Conservation (phyloP, 2,888 invertebrate genomes). For the Lordiphosa fenestrarum region DNA sequence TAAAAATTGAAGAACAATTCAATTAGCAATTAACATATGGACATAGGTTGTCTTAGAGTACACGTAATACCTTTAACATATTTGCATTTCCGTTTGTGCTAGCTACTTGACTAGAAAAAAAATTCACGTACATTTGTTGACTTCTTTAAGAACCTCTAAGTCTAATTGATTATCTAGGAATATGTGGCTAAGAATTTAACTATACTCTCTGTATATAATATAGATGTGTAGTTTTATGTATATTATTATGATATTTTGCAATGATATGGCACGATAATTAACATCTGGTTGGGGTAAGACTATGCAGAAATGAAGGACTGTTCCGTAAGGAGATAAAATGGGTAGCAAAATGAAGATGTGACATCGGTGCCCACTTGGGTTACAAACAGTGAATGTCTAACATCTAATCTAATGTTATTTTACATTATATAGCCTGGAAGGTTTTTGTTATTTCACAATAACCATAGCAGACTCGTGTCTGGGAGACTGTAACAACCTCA, state of each 20-base stretch:
- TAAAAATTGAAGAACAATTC: conserved; percentile 26
- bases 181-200: conserved; percentile 20
- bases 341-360: no score
- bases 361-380: no score
- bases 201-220: conserved; percentile 33
- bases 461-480: no score
- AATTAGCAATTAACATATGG: conserved; percentile 22
- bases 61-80: conserved; percentile 12
- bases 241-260: conserved; percentile 57
- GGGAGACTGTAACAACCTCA: no score
- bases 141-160: conserved; percentile 21
- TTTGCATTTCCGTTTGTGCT: conserved; percentile 19
- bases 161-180: conserved; percentile 26
- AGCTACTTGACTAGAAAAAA: conserved; percentile 30
- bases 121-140: conserved; percentile 10
- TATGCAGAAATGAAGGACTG: background rate
- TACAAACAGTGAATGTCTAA: no score
- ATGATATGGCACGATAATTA: conserved; percentile 69
- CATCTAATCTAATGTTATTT: no score
- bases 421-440: no score
- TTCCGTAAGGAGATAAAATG: no score
- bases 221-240: conserved; percentile 1
- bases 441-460: no score
- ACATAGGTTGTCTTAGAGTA: conserved; percentile 6
- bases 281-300: background rate